Percentiles rank a stretch among this genome's conserved stretches.
Conservation (phyloP, 37 sponge, comb jelly and placozoan species). For the Cliona cf. orientalis region DNA sequence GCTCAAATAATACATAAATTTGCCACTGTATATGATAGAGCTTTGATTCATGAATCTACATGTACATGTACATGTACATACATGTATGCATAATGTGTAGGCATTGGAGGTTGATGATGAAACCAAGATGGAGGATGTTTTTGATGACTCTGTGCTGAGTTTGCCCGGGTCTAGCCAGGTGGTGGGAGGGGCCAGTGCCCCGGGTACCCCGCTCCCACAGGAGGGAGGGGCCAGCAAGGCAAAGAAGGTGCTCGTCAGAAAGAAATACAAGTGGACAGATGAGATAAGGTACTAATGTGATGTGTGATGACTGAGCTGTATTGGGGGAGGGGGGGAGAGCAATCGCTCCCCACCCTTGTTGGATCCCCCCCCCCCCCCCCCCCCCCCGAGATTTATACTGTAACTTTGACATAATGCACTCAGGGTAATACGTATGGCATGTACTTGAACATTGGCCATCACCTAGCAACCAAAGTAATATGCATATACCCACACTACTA, state of each 20-base stretch:
- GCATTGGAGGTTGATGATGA: constrained; percentile 35
- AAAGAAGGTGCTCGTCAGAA: constrained; percentile 53
- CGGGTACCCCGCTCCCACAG: not conserved
- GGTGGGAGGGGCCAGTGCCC: no score
- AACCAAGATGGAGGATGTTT: constrained; percentile 30
- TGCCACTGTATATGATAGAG: no score
- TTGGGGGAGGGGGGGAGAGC: not conserved
- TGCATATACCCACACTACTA: no score
- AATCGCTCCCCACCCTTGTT: no score
- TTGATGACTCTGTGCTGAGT: constrained; percentile 15
- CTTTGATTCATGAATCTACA: not conserved
- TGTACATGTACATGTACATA: not conserved
- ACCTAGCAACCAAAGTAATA: no score
- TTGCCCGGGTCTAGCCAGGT: not conserved
- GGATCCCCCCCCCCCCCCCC: no score
- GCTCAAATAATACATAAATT: no score
- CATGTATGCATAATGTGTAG: not conserved
- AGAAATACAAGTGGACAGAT: constrained; percentile 65
- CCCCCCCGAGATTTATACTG: not conserved
- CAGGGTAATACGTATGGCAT: no score
- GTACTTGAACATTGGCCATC: no score
- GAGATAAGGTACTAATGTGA: not conserved
- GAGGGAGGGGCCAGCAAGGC: constrained; percentile 8
- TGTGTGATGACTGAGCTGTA: not conserved
- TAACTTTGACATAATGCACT: not conserved